Evolutionary conservation across 1,140 invertebrate genomes (phyloP).

Genomic region (Cardiocondyla obscurior): DNA sequence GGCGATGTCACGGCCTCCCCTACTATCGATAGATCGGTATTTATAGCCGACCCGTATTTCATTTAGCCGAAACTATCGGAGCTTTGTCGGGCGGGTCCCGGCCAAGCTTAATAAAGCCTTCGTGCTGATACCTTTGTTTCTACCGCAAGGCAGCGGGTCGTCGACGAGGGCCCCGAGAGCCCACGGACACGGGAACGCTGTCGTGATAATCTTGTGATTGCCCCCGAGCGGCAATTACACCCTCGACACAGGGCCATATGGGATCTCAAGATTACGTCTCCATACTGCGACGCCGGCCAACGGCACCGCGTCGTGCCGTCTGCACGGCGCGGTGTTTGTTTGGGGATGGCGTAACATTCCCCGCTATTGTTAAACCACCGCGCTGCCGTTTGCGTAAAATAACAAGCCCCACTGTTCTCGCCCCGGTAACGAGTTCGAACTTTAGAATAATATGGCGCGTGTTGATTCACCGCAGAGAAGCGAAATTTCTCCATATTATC

Average conservation of each 20-base stretch:
- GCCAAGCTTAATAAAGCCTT: constrained; percentile 62
- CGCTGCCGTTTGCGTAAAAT: constrained; percentile 35
- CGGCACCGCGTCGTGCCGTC: not conserved
- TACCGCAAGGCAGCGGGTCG: constrained; percentile 40
- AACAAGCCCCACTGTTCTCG: not conserved
- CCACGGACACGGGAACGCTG: constrained; percentile 60
- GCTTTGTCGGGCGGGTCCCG: constrained; percentile 57
- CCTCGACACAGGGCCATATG: constrained; percentile 53
- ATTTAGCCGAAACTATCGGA: constrained; percentile 68
- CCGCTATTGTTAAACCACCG: not conserved
- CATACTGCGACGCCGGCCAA: not conserved
- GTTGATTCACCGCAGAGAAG: not conserved
- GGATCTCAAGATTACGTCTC: constrained; percentile 65
- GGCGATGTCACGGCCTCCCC: constrained; percentile 56
- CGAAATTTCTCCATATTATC: not conserved
- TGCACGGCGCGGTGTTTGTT: constrained; percentile 24
- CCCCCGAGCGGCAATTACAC: constrained; percentile 65
- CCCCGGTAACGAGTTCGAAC: constrained; percentile 7
- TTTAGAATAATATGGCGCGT: constrained; percentile 16
- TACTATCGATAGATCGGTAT: constrained; percentile 63
- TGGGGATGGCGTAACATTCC: constrained; percentile 6
- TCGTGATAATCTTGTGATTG: constrained; percentile 72
- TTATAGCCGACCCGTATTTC: constrained; percentile 69
- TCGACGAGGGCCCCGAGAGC: constrained; percentile 49
- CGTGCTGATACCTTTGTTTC: constrained; percentile 66